These are phyloP conservation scores for Dorcus hopei DNA, from an alignment of 2,888 invertebrate species.

Conservation along the genomic window DNA sequence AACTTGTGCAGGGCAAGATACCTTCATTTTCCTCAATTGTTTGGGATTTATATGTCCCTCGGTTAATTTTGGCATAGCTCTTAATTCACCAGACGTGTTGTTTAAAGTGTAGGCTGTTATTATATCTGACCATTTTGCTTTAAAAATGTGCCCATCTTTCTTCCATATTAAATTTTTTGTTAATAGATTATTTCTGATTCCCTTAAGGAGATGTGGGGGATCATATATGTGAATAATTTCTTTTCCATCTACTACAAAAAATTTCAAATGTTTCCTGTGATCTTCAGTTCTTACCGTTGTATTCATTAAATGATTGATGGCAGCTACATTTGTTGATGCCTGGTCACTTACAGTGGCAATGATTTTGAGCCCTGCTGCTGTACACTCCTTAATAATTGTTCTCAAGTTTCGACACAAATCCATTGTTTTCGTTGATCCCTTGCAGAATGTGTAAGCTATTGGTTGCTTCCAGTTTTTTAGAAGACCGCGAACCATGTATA, in stretches of 20 bases:
- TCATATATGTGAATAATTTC: conserved; percentile 4
- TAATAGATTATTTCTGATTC: conserved; percentile 3
- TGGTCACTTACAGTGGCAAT: too few species aligned
- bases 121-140: neutral
- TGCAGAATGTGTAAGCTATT: too few species aligned
- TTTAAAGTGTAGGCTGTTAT: neutral
- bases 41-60: neutral
- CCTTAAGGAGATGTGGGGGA: conserved; percentile 6
- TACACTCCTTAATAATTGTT: too few species aligned
- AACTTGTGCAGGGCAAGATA: neutral
- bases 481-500: too few species aligned
- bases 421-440: too few species aligned
- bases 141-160: neutral
- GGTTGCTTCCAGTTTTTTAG: too few species aligned
- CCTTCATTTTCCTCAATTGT: neutral
- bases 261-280: too few species aligned
- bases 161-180: neutral
- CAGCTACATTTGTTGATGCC: too few species aligned
- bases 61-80: neutral
- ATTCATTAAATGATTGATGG: too few species aligned
- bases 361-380: too few species aligned
- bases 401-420: too few species aligned
- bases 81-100: neutral
- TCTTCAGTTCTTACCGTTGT: too few species aligned
- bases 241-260: conserved; percentile 1